phyloP scores from a whole-genome alignment of 2,113 vertebrate species.

The Steatornis caripensis region DNA sequence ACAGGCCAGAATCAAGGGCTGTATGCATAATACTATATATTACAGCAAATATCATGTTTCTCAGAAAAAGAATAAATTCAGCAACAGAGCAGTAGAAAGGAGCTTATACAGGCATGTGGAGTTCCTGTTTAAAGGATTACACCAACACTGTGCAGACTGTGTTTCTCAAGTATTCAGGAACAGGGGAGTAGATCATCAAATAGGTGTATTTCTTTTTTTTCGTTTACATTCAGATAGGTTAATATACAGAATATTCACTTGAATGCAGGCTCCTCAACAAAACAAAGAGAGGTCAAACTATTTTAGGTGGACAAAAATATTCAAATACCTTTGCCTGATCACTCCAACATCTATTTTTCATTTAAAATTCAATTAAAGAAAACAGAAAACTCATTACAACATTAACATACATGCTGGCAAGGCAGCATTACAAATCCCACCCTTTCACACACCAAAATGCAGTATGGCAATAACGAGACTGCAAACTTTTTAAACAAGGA shows the following conservation, averaged over 20 bases:
- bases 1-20: not conserved
- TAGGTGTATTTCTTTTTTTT: not conserved
- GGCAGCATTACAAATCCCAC: not conserved
- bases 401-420: rapidly evolving
- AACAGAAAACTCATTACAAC: not conserved
- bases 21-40: not conserved
- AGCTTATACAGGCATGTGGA: not conserved
- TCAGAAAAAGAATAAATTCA: not conserved
- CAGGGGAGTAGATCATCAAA: not conserved
- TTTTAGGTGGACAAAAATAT: not conserved
- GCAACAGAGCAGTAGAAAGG: not conserved
- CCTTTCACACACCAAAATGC: not conserved
- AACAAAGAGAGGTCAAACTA: not conserved
- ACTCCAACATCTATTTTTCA: not conserved
- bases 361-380: not conserved
- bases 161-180: not conserved
- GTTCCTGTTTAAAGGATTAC: not conserved
- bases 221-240: not conserved
- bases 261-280: not conserved
- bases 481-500: not conserved
- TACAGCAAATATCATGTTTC: not conserved
- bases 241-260: not conserved
- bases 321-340: not conserved
- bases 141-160: not conserved
- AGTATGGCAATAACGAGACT: rapidly evolving